These are phyloP conservation scores for Nannospalax galili DNA, from an alignment of 2,113 vertebrate species.

Conservation along the genomic window DNA sequence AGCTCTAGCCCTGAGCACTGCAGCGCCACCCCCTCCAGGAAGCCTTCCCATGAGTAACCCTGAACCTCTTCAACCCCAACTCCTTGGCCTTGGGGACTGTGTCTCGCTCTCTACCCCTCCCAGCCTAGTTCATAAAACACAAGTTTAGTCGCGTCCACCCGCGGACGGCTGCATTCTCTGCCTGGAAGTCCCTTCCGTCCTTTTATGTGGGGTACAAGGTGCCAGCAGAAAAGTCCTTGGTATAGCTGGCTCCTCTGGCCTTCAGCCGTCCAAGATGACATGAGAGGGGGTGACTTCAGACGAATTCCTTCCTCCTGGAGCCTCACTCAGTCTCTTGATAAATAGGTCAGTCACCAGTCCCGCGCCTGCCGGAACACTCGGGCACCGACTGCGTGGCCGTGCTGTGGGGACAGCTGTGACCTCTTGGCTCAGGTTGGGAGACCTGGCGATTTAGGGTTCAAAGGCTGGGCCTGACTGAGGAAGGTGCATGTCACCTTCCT, in stretches of 20 bases:
- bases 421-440: not conserved
- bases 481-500: not conserved
- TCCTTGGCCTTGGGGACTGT: not conserved
- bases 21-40: not conserved
- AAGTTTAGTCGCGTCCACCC: not conserved
- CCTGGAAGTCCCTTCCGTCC: not conserved
- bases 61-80: not conserved
- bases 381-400: no score
- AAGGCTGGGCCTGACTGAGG: not conserved
- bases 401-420: not conserved
- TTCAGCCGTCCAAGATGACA: not conserved
- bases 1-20: no score
- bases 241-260: not conserved
- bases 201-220: not conserved
- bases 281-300: not conserved
- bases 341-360: not conserved
- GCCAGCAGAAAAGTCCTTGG: not conserved
- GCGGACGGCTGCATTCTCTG: not conserved
- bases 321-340: conserved; percentile 41
- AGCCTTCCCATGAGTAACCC: not conserved
- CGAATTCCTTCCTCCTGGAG: not conserved
- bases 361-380: no score
- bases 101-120: not conserved
- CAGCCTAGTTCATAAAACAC: no score
- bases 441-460: not conserved